phyloP scores from a whole-genome alignment of 2,888 invertebrate species.

The Drosophila borborema region DNA sequence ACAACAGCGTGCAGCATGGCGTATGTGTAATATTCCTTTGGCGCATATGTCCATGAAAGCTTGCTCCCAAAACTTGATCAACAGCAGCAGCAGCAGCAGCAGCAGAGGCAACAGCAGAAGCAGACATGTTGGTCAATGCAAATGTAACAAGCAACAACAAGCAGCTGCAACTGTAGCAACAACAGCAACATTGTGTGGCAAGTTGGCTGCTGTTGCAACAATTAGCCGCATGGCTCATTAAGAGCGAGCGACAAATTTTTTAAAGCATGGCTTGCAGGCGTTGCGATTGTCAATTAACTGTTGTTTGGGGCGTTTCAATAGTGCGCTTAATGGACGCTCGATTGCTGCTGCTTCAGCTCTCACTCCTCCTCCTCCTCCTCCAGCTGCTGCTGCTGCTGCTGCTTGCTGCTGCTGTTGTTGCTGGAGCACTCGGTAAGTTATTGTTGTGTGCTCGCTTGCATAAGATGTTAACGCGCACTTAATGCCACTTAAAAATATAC shows the following conservation, averaged over 20 bases:
- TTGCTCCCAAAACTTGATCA: constrained; percentile 58
- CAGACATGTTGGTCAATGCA: constrained; percentile 23
- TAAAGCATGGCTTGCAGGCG: constrained; percentile 36
- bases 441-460: constrained; percentile 61
- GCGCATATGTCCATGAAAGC: constrained; percentile 55
- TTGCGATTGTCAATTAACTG: constrained; percentile 66
- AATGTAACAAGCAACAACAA: constrained; percentile 19
- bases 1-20: constrained; percentile 57
- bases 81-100: background rate
- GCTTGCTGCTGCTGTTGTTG: constrained; percentile 31
- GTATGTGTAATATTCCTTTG: constrained; percentile 73
- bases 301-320: constrained; percentile 50
- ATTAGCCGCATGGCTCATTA: constrained; percentile 69
- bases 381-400: constrained; percentile 20
- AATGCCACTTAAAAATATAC: constrained; percentile 81
- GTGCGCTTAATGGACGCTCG: constrained; percentile 56
- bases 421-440: constrained; percentile 48
- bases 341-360: constrained; percentile 11
- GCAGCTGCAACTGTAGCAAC: background rate
- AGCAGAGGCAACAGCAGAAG: constrained; percentile 26
- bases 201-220: constrained; percentile 38
- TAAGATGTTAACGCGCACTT: constrained; percentile 81
- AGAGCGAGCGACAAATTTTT: constrained; percentile 51
- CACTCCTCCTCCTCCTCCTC: constrained; percentile 5
- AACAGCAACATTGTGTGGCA: constrained; percentile 23